Conservation (phyloP, 2,888 invertebrate genomes). For the Magallana nippona region DNA sequence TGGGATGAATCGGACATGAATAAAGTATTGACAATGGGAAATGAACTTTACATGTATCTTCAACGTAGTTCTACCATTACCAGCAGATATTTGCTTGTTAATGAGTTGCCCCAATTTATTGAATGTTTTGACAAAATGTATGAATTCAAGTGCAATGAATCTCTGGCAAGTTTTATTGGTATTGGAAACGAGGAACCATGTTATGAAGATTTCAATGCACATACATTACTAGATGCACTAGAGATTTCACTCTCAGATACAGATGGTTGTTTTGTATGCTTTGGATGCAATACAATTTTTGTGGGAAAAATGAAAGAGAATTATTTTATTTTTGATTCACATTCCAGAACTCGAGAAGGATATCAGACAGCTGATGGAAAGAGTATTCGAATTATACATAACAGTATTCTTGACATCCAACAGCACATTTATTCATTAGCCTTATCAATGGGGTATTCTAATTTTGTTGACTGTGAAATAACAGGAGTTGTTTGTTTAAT, state of each 20-base stretch:
- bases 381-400: background rate
- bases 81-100: conserved; percentile 1
- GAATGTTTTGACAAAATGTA: conserved; percentile 6
- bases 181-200: background rate
- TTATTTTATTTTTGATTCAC: conserved; percentile 29
- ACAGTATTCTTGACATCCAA: conserved; percentile 5
- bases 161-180: background rate
- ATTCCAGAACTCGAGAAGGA: conserved; percentile 14
- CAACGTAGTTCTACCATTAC: background rate
- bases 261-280: conserved; percentile 30
- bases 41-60: conserved; percentile 14
- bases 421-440: background rate
- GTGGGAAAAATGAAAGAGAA: background rate
- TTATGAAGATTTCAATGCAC: conserved; percentile 20
- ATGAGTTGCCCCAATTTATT: background rate
- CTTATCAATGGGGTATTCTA: background rate
- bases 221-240: background rate
- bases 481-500: background rate
- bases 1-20: conserved; percentile 13
- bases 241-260: background rate
- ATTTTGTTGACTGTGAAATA: conserved; percentile 9
- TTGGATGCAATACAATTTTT: conserved; percentile 13
- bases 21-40: background rate
- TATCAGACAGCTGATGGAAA: background rate
- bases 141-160: background rate